phyloP scores from a whole-genome alignment of 2,113 vertebrate species.

The Sinocyclocheilus anshuiensis region DNA sequence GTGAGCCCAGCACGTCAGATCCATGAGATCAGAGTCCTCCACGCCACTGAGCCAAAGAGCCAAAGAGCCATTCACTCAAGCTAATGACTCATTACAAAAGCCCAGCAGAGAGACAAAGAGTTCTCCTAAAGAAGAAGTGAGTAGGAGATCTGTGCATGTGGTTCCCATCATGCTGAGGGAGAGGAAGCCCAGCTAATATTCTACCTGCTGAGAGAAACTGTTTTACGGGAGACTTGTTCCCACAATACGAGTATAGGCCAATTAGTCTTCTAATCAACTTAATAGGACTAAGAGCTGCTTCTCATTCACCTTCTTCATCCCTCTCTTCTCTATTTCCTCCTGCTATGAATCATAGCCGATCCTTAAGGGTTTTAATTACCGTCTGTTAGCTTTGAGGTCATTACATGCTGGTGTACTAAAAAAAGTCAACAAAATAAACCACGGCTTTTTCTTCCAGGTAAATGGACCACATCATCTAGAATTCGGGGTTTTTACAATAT shows the following conservation, averaged over 20 bases:
- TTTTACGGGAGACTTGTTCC: slow-evolving; percentile 64
- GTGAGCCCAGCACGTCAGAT: slow-evolving; percentile 1
- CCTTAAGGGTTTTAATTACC: not conserved
- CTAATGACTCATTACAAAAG: slow-evolving; percentile 40
- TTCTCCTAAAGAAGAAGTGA: slow-evolving; percentile 16
- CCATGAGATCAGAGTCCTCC: not conserved
- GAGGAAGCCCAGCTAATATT: slow-evolving; percentile 57
- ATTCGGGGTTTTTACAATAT: not conserved
- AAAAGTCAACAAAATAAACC: not conserved
- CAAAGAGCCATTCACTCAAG: slow-evolving; percentile 3
- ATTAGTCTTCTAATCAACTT: slow-evolving; percentile 67
- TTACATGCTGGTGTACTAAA: not conserved
- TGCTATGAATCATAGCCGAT: not conserved
- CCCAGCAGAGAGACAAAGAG: not conserved
- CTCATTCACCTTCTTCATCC: not conserved
- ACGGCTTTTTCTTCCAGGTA: not conserved
- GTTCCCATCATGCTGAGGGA: slow-evolving; percentile 36
- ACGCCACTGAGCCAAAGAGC: not conserved
- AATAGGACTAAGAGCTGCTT: slow-evolving; percentile 20
- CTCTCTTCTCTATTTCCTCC: not conserved
- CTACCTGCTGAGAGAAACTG: slow-evolving; percentile 68
- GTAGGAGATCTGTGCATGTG: slow-evolving; percentile 23
- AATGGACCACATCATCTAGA: not conserved
- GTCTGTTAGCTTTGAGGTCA: slow-evolving; percentile 12
- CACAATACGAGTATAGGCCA: slow-evolving; percentile 61